Conservation (phyloP, 2,797 vertebrate genomes). For the Gila robusta region DNA sequence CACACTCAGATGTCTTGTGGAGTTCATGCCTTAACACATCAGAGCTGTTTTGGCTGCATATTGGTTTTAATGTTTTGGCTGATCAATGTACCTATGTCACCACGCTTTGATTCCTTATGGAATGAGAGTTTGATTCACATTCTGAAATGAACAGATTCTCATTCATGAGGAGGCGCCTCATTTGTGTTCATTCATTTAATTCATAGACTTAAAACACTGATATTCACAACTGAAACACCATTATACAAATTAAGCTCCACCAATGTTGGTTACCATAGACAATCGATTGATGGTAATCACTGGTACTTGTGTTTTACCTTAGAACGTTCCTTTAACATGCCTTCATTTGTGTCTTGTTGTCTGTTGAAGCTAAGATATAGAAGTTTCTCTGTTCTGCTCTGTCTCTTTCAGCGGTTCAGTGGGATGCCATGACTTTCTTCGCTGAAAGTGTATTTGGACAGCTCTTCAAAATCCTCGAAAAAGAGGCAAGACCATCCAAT, state of each 20-base stretch:
- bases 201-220: neutral
- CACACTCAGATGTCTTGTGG: too few relatives aligned
- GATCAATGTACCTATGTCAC: neutral
- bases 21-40: too few relatives aligned
- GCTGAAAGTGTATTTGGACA: constrained; percentile 89
- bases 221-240: neutral
- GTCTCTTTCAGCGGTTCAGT: constrained; percentile 90
- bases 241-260: neutral
- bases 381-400: constrained; percentile 88
- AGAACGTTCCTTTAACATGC: neutral
- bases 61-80: neutral
- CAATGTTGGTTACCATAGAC: neutral
- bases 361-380: constrained; percentile 77
- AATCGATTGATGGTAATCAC: neutral
- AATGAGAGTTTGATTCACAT: neutral
- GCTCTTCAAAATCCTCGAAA: constrained; percentile 86
- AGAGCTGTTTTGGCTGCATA: neutral
- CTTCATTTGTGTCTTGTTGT: constrained; percentile 68
- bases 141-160: neutral
- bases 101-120: neutral
- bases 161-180: neutral
- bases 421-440: constrained; percentile 97
- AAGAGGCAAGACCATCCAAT: constrained; percentile 81
- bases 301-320: constrained; percentile 9
- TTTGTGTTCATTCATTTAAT: neutral